These are phyloP conservation scores for Callinectes sapidus DNA, from an alignment of 2,888 invertebrate species.

Conservation along the genomic window DNA sequence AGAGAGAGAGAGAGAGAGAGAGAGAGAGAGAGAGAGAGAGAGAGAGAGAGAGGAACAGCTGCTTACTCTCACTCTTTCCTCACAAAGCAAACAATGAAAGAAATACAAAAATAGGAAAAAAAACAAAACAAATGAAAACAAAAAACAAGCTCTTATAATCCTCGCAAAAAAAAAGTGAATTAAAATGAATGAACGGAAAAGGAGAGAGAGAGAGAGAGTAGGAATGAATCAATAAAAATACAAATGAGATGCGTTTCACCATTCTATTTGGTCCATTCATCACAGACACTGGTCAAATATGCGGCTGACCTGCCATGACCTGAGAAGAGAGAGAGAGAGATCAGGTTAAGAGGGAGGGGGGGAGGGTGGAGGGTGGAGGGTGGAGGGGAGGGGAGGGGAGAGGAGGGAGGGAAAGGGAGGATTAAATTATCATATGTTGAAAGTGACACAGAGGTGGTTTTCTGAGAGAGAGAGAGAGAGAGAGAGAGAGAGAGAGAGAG, in stretches of 20 bases:
- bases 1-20: slow-evolving; percentile 33
- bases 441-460: too few relatives aligned
- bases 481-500: neutral
- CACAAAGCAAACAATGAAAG: neutral
- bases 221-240: neutral
- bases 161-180: too few relatives aligned
- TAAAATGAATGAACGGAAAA: neutral
- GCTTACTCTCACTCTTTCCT: neutral
- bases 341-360: neutral
- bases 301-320: neutral
- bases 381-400: too few relatives aligned
- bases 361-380: too few relatives aligned
- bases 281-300: too few relatives aligned
- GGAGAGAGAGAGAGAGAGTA: neutral
- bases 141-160: too few relatives aligned
- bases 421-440: too few relatives aligned
- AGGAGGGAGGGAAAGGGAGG: too few relatives aligned
- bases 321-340: neutral
- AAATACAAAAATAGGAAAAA: too few relatives aligned
- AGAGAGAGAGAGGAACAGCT: neutral
- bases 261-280: neutral
- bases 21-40: slow-evolving; percentile 35
- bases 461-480: neutral
- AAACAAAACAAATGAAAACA: too few relatives aligned
- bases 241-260: neutral